Percentiles rank a stretch among this genome's conserved stretches.
Evolutionary conservation across 2,113 vertebrate species (phyloP).

Genomic region (Oenanthe melanoleuca): DNA sequence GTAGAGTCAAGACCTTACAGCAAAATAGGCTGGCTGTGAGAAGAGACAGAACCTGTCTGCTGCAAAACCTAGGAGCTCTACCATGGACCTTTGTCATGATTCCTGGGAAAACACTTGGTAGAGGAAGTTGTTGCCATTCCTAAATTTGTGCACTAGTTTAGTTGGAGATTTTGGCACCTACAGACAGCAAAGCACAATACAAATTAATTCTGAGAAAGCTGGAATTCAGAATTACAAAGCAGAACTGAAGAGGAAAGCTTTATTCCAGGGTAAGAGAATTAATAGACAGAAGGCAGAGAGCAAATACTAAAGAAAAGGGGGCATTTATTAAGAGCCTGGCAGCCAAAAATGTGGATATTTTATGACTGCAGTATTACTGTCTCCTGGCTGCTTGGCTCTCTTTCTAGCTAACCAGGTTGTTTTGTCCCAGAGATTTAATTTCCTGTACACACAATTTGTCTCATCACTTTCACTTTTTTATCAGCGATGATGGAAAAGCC

Average conservation of each 20-base stretch:
- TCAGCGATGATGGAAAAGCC: not conserved
- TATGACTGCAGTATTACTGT: not conserved
- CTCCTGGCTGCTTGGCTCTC: not conserved
- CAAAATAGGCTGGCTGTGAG: not conserved
- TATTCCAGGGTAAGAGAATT: not conserved
- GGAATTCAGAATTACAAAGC: not conserved
- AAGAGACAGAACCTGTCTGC: not conserved
- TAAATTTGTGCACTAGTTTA: not conserved
- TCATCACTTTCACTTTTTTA: slow-evolving; percentile 9
- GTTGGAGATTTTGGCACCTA: not conserved
- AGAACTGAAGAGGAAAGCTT: not conserved
- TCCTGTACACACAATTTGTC: not conserved
- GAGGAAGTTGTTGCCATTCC: not conserved
- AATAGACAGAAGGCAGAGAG: not conserved
- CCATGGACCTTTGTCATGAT: not conserved
- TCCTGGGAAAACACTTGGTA: not conserved
- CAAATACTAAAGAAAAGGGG: not conserved
- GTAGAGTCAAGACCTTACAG: not conserved
- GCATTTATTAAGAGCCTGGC: not conserved
- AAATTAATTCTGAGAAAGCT: not conserved
- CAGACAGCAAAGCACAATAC: not conserved
- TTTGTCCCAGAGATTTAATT: slow-evolving; percentile 32
- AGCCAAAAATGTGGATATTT: not conserved
- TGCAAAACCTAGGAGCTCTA: not conserved
- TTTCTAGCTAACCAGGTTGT: slow-evolving; percentile 6